Evolutionary conservation across 2,113 vertebrate species (phyloP), one percentile per base, ranked within the genome.

Genomic region (Hippocampus guttulatus): DNA sequence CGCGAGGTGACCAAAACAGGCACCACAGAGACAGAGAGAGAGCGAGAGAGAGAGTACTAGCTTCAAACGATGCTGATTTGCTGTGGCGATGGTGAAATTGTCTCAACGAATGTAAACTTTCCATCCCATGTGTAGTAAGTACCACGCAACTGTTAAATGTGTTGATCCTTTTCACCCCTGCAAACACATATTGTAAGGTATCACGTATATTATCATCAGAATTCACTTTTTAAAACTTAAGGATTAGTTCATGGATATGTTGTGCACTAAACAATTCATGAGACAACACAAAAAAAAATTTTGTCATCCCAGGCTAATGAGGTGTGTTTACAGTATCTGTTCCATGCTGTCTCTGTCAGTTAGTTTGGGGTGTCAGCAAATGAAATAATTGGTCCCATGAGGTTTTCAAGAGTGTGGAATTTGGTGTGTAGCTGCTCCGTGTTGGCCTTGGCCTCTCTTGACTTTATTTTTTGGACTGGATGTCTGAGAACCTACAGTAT

Each of bases 311-410:
- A 67, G 77, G 73, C 70, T 85, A 85, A 89, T 89, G 79, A 85
- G 83, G 65, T 75, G 69, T 25, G 18, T 72, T 77, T 65, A 38
- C 67, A 54, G 49, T 67, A 52, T 65, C 70, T 66, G 20, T 61
- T 61, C 27, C 5, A 8, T 30, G 58, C 57, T 25, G 12, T 67
- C 73, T 81, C 40, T 80, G 77, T 81, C 84, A 83, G 68, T 67
- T 23, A 58, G 68, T 78, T 82, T 20, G 67, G 75, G 64, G 70
- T 70, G 68, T 79, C 67, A 47, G 81, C 75, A 80, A 89, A 90
- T 72, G 78, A 84, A 81, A 79, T 96, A 96, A 96, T 96, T 96
- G 94, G 93, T 94, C 93, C 94, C 93, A 11, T 5, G 93, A 86
- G 90, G 51, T 75, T 75, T 77, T 69, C 51, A 54, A 67, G 65